These are phyloP conservation scores for Mellilla xanthometata DNA, from an alignment of 2,888 invertebrate species.

Conservation along the genomic window DNA sequence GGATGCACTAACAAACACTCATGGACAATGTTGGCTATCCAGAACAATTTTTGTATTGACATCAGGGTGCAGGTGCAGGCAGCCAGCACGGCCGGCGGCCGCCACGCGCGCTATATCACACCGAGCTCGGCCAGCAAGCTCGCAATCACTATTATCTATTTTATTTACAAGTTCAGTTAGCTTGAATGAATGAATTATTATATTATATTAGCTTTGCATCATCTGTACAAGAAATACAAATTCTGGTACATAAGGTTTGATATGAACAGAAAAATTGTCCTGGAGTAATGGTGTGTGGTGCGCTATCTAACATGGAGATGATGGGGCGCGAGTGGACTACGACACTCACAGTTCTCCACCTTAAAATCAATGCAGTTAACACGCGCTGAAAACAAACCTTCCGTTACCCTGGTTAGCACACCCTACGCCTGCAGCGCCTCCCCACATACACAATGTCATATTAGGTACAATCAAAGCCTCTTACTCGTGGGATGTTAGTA, in stretches of 20 bases:
- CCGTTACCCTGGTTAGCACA: conserved; percentile 70
- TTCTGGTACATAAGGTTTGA: too few species aligned
- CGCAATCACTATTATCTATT: too few species aligned
- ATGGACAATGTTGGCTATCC: conserved; percentile 61
- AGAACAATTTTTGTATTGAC: conserved; percentile 71
- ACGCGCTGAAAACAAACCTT: conserved; percentile 82
- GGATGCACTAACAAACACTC: conserved; percentile 68
- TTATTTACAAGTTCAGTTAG: too few species aligned
- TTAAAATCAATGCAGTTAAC: conserved; percentile 84
- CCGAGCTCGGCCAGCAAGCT: too few species aligned
- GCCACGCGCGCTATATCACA: too few species aligned
- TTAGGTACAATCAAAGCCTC: conserved; percentile 29
- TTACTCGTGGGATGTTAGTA: conserved; percentile 23
- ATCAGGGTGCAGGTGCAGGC: conserved; percentile 50
- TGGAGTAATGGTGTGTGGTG: too few species aligned
- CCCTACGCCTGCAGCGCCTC: conserved; percentile 38
- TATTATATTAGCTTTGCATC: too few species aligned
- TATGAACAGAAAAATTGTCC: conserved; percentile 48
- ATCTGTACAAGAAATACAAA: too few species aligned
- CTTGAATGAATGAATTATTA: too few species aligned
- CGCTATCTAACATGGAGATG: conserved; percentile 77
- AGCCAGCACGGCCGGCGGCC: too few species aligned
- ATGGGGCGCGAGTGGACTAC: conserved; percentile 73
- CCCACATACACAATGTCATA: conserved; percentile 9
- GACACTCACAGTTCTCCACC: conserved; percentile 84